phyloP scores from a whole-genome alignment of 1,140 invertebrate species.

The Nephotettix cincticeps region DNA sequence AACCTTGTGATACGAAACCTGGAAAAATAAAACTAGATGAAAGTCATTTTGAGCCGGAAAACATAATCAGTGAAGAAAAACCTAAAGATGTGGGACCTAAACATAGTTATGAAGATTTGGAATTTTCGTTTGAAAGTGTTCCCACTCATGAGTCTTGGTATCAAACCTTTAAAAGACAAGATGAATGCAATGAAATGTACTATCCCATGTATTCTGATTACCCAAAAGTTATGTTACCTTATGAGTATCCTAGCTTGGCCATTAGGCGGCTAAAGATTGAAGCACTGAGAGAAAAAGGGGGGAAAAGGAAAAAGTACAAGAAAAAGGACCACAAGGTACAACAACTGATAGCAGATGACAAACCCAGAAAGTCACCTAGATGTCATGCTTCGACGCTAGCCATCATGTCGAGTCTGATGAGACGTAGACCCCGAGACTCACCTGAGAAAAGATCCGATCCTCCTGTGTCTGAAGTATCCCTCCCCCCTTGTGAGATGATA shows the following conservation, averaged over 20 bases:
- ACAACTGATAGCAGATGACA: constrained; percentile 53
- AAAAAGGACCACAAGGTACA: constrained; percentile 53
- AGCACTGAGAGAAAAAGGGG: neutral
- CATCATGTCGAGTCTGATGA: constrained; percentile 65
- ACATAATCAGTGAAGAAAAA: constrained; percentile 43
- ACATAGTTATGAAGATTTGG: constrained; percentile 53
- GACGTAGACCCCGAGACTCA: constrained; percentile 22
- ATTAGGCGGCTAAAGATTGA: constrained; percentile 42
- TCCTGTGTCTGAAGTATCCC: neutral
- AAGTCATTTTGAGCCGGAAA: constrained; percentile 41
- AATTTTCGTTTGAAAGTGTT: constrained; percentile 73
- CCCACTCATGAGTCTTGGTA: constrained; percentile 75
- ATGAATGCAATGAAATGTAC: constrained; percentile 60
- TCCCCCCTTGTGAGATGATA: constrained; percentile 2
- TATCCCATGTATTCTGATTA: constrained; percentile 48
- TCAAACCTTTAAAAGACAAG: constrained; percentile 71
- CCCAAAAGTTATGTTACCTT: constrained; percentile 66
- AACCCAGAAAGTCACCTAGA: constrained; percentile 77
- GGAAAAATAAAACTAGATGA: constrained; percentile 24
- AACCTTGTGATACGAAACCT: neutral
- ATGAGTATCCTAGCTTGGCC: constrained; percentile 46
- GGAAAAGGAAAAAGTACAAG: neutral
- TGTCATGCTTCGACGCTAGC: constrained; percentile 83
- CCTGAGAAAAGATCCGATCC: constrained; percentile 6
- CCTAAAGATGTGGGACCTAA: constrained; percentile 46